A percentile compares a stretch with the other conserved stretches of the same genome.
Conservation (phyloP, 2,797 vertebrate species). For the Macrochelys suwanniensis region DNA sequence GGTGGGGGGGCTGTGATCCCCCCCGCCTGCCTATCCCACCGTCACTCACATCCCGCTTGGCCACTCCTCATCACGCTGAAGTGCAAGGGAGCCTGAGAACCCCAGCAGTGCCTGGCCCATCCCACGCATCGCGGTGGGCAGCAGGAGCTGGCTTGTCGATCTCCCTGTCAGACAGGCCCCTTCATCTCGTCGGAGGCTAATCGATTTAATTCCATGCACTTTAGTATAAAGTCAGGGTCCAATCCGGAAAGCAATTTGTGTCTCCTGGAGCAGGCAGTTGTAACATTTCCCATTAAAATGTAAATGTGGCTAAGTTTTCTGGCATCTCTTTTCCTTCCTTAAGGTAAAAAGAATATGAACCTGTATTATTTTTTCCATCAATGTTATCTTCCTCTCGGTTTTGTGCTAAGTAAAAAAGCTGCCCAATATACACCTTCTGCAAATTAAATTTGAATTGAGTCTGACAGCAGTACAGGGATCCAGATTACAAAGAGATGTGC, state of each 20-base stretch:
- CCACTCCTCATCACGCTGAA: rapidly evolving
- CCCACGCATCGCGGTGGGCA: rapidly evolving
- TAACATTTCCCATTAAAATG: slow-evolving; percentile 75
- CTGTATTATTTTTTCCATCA: slow-evolving; percentile 62
- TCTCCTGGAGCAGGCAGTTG: slow-evolving; percentile 47
- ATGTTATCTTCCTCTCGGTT: slow-evolving; percentile 29
- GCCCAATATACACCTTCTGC: slow-evolving; percentile 15
- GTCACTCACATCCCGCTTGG: background rate
- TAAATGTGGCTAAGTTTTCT: slow-evolving; percentile 66
- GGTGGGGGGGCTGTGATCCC: background rate
- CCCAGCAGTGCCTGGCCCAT: rapidly evolving
- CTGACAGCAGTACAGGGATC: slow-evolving; percentile 70
- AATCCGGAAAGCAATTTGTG: slow-evolving; percentile 60
- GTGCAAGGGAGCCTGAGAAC: background rate
- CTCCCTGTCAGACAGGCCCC: background rate
- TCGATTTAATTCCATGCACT: slow-evolving; percentile 55
- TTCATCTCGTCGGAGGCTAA: slow-evolving; percentile 1
- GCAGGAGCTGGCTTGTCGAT: rapidly evolving
- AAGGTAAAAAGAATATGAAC: slow-evolving; percentile 57
- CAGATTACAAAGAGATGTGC: slow-evolving; percentile 54
- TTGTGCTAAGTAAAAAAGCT: slow-evolving; percentile 58
- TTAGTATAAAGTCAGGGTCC: slow-evolving; percentile 31
- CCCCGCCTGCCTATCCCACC: too few relatives aligned
- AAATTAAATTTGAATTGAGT: slow-evolving; percentile 72
- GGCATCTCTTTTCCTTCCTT: slow-evolving; percentile 58